Percentiles rank a stretch among this genome's conserved stretches.
Conservation (phyloP, 2,888 invertebrate genomes). For the Acanthoscelides obtectus region DNA sequence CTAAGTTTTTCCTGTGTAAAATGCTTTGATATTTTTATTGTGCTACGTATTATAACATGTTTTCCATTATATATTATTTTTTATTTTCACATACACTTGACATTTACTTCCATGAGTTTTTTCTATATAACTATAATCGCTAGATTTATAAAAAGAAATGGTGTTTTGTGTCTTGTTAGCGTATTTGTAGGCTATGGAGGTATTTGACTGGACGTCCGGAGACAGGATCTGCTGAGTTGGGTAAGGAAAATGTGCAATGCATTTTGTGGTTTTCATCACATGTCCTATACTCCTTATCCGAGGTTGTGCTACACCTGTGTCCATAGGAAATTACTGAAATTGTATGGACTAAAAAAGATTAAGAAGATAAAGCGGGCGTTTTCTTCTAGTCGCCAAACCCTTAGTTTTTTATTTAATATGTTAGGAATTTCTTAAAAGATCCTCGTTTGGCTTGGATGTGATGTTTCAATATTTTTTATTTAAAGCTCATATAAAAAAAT, state of each 20-base stretch:
- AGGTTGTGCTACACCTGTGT: not conserved
- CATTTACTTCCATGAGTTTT: not conserved
- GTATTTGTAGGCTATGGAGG: not conserved
- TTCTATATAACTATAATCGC: not conserved
- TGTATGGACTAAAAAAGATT: not conserved
- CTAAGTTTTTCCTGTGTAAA: slow-evolving; percentile 14
- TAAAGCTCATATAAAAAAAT: no score
- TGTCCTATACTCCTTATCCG: not conserved
- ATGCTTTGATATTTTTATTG: not conserved
- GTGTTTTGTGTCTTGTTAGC: not conserved
- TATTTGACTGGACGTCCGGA: not conserved
- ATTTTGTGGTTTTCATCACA: not conserved
- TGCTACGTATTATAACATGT: not conserved
- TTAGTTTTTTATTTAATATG: no score
- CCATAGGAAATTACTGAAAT: not conserved
- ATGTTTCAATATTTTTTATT: no score
- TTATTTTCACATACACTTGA: not conserved
- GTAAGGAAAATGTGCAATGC: not conserved
- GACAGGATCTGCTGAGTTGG: not conserved
- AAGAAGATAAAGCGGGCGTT: not conserved
- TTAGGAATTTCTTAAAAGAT: no score
- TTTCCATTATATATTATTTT: not conserved
- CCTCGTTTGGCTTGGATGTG: no score
- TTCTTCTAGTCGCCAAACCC: no score
- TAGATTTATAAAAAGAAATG: not conserved